Percentiles rank a stretch among this genome's conserved stretches.
These are phyloP conservation scores for Agelaius phoeniceus DNA, from an alignment of 2,113 vertebrate genomes.

Conservation along the genomic window DNA sequence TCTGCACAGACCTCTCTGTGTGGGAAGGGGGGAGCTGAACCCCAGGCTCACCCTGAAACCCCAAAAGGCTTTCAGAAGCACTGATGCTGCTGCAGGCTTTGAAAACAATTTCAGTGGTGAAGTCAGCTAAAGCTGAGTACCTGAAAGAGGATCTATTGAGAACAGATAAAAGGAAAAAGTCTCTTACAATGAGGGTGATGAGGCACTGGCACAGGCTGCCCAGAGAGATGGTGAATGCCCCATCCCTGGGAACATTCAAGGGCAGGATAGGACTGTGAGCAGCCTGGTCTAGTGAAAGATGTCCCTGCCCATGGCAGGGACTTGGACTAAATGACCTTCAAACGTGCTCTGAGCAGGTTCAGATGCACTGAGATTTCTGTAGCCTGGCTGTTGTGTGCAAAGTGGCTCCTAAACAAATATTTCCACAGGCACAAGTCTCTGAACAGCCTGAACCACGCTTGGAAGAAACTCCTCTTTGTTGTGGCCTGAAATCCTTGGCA, in stretches of 20 bases:
- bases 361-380: not conserved
- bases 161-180: not conserved
- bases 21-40: not conserved
- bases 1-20: not conserved
- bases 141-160: not conserved
- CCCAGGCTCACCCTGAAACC: not conserved
- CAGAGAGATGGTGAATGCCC: not conserved
- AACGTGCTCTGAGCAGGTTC: not conserved
- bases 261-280: not conserved
- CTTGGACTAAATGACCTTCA: not conserved
- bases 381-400: not conserved
- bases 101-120: not conserved
- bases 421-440: not conserved
- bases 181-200: not conserved
- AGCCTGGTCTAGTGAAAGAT: not conserved
- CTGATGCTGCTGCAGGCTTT: not conserved
- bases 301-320: not conserved
- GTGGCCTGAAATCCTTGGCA: not conserved
- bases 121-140: not conserved
- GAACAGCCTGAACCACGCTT: not conserved
- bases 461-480: not conserved
- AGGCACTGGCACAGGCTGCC: not conserved
- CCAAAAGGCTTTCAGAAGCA: not conserved
- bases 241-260: not conserved
- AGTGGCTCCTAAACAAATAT: not conserved